These are phyloP conservation scores for Sandelia bainsii DNA, from an alignment of 2,797 vertebrate species.

Conservation along the genomic window DNA sequence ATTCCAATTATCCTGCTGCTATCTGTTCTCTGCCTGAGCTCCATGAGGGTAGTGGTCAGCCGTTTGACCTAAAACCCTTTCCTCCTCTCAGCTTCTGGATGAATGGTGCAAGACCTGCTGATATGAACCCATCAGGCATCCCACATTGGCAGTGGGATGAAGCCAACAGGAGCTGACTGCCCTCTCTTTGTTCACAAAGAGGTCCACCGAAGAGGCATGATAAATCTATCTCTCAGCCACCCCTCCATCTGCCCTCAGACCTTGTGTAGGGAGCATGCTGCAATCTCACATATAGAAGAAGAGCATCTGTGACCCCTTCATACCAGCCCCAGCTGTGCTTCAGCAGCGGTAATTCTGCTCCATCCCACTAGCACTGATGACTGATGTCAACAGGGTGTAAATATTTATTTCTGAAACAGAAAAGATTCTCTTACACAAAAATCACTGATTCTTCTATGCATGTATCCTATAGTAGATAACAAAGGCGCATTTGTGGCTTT, in stretches of 20 bases:
- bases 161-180: slow-evolving; percentile 53
- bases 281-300: slow-evolving; percentile 61
- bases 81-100: slow-evolving; percentile 52
- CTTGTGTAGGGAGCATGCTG: slow-evolving; percentile 45
- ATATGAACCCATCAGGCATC: slow-evolving; percentile 65
- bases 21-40: slow-evolving; percentile 33
- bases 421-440: slow-evolving; percentile 34
- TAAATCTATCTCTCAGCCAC: slow-evolving; percentile 57
- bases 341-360: slow-evolving; percentile 57
- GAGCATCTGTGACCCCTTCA: slow-evolving; percentile 52
- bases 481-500: slow-evolving; percentile 1
- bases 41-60: slow-evolving; percentile 32
- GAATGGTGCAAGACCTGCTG: slow-evolving; percentile 50
- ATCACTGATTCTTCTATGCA: slow-evolving; percentile 6
- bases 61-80: slow-evolving; percentile 53
- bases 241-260: slow-evolving; percentile 51
- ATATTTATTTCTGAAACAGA: slow-evolving; percentile 54
- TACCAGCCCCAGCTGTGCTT: slow-evolving; percentile 57
- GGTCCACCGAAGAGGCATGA: slow-evolving; percentile 50
- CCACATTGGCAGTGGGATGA: slow-evolving; percentile 50
- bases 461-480: not conserved
- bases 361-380: slow-evolving; percentile 64
- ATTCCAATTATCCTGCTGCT: slow-evolving; percentile 47
- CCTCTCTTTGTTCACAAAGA: slow-evolving; percentile 66
- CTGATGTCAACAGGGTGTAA: slow-evolving; percentile 57